Evolutionary conservation across 2,113 vertebrate species (phyloP), one percentile per base, ranked within the genome.

Genomic region (Phalacrocorax carbo): DNA sequence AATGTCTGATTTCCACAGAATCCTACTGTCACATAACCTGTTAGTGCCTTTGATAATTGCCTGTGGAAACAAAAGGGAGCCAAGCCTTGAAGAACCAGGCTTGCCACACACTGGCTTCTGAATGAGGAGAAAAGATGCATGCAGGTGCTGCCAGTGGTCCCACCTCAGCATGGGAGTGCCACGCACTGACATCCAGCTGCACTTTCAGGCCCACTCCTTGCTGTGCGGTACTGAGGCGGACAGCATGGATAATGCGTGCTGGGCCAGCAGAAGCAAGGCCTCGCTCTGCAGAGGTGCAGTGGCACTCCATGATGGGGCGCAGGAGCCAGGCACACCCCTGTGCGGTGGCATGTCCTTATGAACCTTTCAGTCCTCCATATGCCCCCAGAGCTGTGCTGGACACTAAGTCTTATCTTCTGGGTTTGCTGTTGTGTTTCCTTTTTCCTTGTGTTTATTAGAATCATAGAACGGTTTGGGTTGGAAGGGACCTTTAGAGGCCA

Each of bases 211-310:
- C 52, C 13, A 1, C 3, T 68, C 30, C 18, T 40, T 4, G 7
- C 22, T 6, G 16, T 19, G 7, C 23, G 7, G 4, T 9, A 1
- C 11, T 3, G 21, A 10, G 19, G 10, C 2, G 30, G 20, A 13
- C 36, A 5, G 49, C 36, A 17, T 0, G 2, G 30, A 2, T 17
- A 27, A 20, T 3, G 4, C 0, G 0, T 1, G 22, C 21, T 11
- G 65, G 60, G 6, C 23, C 15, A 44, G 61, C 66, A 26, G 27
- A 7, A 26, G 10, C 0, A 3, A 46, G 19, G 29, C 3, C 12
- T 8, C 34, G 21, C 42, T 9, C 32, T 4, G 15, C 32, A 9
- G 18, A 20, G 18, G 10, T 16, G 13, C 14, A 5, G 48, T 1
- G 7, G 17, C 5, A 11, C 68, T 57, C 23, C 69, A 18, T 14